Evolutionary conservation across 2,888 invertebrate genomes (phyloP), one percentile per base, ranked within the genome.

Genomic region (Drosophila greeni): DNA sequence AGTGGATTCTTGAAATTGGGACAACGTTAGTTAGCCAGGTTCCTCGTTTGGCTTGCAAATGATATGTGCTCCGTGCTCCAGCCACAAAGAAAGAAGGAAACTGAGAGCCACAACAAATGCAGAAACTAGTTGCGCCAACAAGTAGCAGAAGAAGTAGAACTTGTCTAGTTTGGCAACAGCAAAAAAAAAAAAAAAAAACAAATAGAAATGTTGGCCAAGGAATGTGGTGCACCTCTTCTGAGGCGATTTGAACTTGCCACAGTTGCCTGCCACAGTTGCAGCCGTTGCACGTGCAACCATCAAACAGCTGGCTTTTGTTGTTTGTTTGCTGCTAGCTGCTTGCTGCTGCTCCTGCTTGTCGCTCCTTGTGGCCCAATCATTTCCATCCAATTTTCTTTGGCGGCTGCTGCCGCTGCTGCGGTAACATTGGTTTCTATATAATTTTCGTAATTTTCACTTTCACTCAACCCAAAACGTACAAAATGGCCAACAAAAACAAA

Each of bases 361-460:
- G 47, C 59, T 40, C 20, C 20, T 47, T 40, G 56, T 47, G 12
- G 24, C 20, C 61, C 51, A 24, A 55, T 26, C 26, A 42, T 42
- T 54, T 54, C 43, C 33, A 54, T 54, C 66, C 55, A 66, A 66
- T 64, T 64, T 64, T 66, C 66, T 26, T 65, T 36, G 45, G 26
- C 33, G 23, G 33, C 37, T 51, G 66, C 20, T 20, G 52, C 40
- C 16, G 14, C 31, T 53, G 37, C 55, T 71, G 49, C 54, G 49
- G 51, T 54, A 76, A 68, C 69, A 79, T 74, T 74, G 79, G 79
- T 84, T 76, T 84, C 68, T 77, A 70, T 82, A 73, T 84, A 78
- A 82, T 82, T 85, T 85, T 71, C 40, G 76, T 68, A 85, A 86
- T 86, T 86, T 86, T 85, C 86, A 84, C 86, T 86, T 85, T 85